phyloP scores from a whole-genome alignment of 2,113 vertebrate species.

The Menura novaehollandiae region DNA sequence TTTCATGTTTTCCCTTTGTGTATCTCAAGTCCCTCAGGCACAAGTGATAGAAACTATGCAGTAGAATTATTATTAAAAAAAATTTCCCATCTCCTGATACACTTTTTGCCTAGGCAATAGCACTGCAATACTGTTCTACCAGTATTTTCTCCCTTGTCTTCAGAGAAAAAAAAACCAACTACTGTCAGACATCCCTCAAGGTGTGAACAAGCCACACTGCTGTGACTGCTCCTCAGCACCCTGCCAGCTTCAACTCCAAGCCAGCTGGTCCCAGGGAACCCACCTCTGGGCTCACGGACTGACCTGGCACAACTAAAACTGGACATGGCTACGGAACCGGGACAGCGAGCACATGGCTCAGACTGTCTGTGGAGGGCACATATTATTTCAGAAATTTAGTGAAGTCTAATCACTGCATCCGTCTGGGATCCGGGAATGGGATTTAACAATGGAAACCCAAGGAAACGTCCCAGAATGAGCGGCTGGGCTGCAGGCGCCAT shows the following conservation, averaged over 20 bases:
- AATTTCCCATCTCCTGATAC: too few species aligned
- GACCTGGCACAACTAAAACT: rapidly evolving
- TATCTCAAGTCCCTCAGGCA: not conserved
- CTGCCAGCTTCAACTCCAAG: too few species aligned
- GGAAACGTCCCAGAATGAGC: rapidly evolving
- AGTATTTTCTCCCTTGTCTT: not conserved
- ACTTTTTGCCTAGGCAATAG: not conserved
- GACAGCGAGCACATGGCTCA: rapidly evolving
- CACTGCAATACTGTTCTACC: not conserved
- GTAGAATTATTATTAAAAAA: not conserved
- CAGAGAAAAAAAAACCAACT: not conserved
- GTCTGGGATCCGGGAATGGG: rapidly evolving
- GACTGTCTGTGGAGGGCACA: rapidly evolving
- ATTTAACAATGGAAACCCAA: rapidly evolving
- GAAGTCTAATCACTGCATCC: rapidly evolving
- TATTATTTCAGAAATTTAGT: rapidly evolving
- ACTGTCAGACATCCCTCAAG: not conserved
- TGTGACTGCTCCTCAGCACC: not conserved
- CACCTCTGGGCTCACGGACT: rapidly evolving
- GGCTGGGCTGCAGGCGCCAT: not conserved
- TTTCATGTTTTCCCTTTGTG: not conserved
- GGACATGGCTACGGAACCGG: rapidly evolving
- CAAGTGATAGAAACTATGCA: not conserved
- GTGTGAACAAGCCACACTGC: not conserved
- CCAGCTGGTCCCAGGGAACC: not conserved